These are phyloP conservation scores for Diplazon laetatorius DNA, from an alignment of 2,888 invertebrate species.

Conservation along the genomic window DNA sequence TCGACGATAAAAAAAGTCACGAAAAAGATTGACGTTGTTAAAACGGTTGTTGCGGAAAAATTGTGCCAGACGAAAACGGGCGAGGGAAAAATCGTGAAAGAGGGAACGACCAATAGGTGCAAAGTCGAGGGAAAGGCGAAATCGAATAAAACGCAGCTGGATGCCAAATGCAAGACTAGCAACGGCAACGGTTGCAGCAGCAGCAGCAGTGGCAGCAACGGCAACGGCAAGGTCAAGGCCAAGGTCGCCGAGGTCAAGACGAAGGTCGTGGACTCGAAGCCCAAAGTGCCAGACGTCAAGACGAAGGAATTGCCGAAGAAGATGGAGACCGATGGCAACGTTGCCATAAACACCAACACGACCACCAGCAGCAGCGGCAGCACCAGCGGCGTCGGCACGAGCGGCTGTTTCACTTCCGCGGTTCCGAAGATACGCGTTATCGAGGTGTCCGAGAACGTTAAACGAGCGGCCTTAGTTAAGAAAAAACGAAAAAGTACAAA, in stretches of 20 bases:
- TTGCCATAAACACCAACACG: too few relatives aligned
- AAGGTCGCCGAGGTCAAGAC: slow-evolving; percentile 65
- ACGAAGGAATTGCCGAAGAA: slow-evolving; percentile 56
- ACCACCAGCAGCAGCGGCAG: slow-evolving; percentile 6
- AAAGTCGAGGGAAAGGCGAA: slow-evolving; percentile 65
- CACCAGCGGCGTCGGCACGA: background rate
- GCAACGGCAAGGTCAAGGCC: slow-evolving; percentile 64
- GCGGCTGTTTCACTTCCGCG: slow-evolving; percentile 31
- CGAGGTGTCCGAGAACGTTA: slow-evolving; percentile 63
- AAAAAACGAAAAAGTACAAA: slow-evolving; percentile 83
- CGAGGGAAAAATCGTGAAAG: slow-evolving; percentile 62
- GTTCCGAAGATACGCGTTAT: slow-evolving; percentile 48
- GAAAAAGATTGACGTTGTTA: slow-evolving; percentile 82
- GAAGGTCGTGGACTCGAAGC: slow-evolving; percentile 65
- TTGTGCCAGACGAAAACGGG: slow-evolving; percentile 64
- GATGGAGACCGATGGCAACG: slow-evolving; percentile 17
- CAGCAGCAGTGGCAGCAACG: too few relatives aligned
- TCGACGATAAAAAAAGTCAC: slow-evolving; percentile 79
- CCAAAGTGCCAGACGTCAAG: slow-evolving; percentile 59
- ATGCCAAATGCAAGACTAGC: slow-evolving; percentile 68
- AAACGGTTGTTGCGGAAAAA: slow-evolving; percentile 71
- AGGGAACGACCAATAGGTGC: slow-evolving; percentile 53
- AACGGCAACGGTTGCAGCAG: too few relatives aligned
- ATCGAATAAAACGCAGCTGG: slow-evolving; percentile 66
- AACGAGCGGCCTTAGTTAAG: slow-evolving; percentile 70